A percentile compares a stretch with the other conserved stretches of the same genome.
These are phyloP conservation scores for Tarsius wallacei DNA, from an alignment of 2,797 vertebrate genomes.

Conservation along the genomic window DNA sequence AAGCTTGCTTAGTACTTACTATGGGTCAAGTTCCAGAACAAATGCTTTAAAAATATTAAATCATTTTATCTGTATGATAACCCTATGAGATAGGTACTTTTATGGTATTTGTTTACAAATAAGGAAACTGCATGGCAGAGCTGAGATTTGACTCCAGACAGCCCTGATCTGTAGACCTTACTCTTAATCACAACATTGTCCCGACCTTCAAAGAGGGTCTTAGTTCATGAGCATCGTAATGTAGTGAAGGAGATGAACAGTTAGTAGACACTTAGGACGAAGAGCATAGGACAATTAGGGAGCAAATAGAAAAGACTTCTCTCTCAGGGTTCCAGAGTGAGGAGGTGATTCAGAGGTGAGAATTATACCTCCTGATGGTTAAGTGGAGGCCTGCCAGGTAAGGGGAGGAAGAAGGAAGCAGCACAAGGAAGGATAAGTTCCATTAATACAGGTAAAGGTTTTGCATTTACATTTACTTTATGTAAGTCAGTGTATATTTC, in stretches of 20 bases:
- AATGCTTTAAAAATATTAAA: neutral
- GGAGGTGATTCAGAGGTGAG: neutral
- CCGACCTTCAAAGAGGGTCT: neutral
- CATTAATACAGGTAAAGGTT: neutral
- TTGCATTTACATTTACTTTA: slow-evolving; percentile 46
- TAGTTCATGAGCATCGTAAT: neutral
- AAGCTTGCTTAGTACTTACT: neutral
- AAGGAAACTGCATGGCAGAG: neutral
- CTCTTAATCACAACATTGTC: neutral
- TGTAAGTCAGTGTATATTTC: neutral
- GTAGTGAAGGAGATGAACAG: neutral
- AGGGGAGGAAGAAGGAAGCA: neutral
- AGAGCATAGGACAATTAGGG: neutral
- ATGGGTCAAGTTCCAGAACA: neutral
- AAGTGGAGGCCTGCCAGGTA: neutral
- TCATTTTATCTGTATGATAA: neutral
- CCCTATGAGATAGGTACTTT: neutral
- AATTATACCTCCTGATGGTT: neutral
- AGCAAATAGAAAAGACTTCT: neutral
- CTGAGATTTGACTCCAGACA: neutral
- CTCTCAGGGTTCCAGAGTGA: neutral
- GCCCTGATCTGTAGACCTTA: neutral
- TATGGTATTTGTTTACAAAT: neutral
- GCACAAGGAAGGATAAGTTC: neutral
- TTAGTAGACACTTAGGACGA: neutral